Evolutionary conservation across 2,888 invertebrate species (phyloP).

Genomic region (Entomobrya multifasciata): DNA sequence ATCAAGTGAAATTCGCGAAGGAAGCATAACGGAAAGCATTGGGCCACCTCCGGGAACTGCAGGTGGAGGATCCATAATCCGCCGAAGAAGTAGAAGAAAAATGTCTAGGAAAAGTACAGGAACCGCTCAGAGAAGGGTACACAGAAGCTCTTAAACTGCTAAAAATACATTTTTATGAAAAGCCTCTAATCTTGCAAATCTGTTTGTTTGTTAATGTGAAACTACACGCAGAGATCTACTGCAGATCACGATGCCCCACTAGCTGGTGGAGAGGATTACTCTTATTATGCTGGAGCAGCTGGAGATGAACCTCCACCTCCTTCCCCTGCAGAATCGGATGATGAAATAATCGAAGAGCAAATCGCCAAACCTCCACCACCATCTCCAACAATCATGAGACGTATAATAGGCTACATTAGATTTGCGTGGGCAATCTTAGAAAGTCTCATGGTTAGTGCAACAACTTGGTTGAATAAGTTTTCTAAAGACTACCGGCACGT

Average conservation of each 20-base stretch:
- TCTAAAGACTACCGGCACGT: constrained; percentile 98
- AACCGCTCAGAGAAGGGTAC: constrained; percentile 64
- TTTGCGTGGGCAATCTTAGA: constrained; percentile 88
- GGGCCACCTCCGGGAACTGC: constrained; percentile 72
- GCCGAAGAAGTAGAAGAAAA: constrained; percentile 72
- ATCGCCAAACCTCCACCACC: constrained; percentile 65
- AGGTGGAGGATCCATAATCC: constrained; percentile 62
- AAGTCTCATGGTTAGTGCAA: constrained; percentile 90
- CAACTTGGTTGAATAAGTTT: constrained; percentile 90
- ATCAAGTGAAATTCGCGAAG: constrained; percentile 80
- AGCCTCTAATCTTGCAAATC: too few relatives aligned
- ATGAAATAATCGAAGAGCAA: constrained; percentile 63
- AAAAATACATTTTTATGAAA: not conserved
- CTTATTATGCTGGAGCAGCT: constrained; percentile 70
- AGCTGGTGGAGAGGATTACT: constrained; percentile 75
- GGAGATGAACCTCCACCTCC: constrained; percentile 70
- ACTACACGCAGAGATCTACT: constrained; percentile 65
- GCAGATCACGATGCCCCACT: constrained; percentile 76
- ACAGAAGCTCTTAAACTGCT: not conserved
- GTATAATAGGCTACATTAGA: constrained; percentile 83
- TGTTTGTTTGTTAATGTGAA: too few relatives aligned
- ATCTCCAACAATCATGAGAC: constrained; percentile 77
- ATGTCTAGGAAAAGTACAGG: constrained; percentile 73
- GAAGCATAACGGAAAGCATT: constrained; percentile 79
- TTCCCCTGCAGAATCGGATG: constrained; percentile 64